Evolutionary conservation across 2,113 vertebrate genomes (phyloP).

Genomic region (Monopterus albus): DNA sequence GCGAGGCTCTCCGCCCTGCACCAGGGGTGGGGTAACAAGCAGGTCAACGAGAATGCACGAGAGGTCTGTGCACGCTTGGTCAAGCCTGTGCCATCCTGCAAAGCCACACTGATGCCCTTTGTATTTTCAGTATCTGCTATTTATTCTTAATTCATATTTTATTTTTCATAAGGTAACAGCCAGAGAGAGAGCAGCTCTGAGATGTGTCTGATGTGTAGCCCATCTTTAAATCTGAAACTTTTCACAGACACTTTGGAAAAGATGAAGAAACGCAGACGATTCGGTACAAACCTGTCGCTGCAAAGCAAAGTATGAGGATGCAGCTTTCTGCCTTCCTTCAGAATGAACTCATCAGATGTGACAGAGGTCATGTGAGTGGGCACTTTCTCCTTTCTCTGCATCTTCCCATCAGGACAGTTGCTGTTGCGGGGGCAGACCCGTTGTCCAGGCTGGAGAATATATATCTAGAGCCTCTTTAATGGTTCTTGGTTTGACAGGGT

Average conservation of each 20-base stretch:
- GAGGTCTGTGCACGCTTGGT: neutral
- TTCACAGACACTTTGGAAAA: too few relatives aligned
- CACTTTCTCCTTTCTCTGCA: conserved; percentile 71
- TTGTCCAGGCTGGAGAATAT: too few relatives aligned
- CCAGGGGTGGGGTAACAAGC: conserved; percentile 16
- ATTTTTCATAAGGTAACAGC: too few relatives aligned
- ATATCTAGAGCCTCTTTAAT: neutral
- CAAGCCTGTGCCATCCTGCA: too few relatives aligned
- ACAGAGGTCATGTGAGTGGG: conserved; percentile 73
- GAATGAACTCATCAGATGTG: conserved; percentile 45
- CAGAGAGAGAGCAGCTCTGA: too few relatives aligned
- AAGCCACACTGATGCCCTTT: neutral
- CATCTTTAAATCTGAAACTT: neutral
- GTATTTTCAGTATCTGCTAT: neutral
- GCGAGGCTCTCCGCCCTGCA: conserved; percentile 49
- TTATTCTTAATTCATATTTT: too few relatives aligned
- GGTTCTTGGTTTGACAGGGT: neutral
- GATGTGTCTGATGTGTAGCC: neutral
- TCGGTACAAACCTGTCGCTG: too few relatives aligned
- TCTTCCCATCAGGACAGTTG: conserved; percentile 30
- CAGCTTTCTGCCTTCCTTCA: neutral
- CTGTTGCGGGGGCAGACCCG: too few relatives aligned
- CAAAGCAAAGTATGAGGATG: too few relatives aligned
- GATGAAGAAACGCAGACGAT: too few relatives aligned
- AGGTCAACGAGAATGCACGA: conserved; percentile 39